Base-by-base conservation (phyloP, 2,797 vertebrate species). In the Coregonus sp. region DNA sequence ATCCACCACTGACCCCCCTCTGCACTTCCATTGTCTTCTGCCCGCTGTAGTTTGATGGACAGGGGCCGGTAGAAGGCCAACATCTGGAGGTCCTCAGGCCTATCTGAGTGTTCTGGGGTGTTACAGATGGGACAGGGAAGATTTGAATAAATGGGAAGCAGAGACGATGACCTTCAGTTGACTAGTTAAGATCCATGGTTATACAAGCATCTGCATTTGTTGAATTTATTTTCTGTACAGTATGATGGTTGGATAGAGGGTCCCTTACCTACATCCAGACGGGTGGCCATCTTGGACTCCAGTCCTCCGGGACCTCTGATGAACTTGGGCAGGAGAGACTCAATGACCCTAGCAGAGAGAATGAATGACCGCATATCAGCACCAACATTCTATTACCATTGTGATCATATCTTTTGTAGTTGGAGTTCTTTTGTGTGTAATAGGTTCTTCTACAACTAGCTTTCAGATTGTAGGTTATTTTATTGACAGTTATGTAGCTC, bases 31-130 rank as follows among this genome's bases (percentile, higher is more conserved):
- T 86, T 89, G 70, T 84, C 77, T 63, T 20, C n/a, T 63, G 59
- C 59, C 76, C 90, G 88, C 77, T 92, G 88, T 31, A 96, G 91
- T 80, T 83, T 88, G 70, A 95, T 75, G 3, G 92, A 94, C 86
- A 95, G 79, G 0, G 94, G 95, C 59, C 89, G 86, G 90, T 95
- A 96, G 89, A 95, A 95, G 29, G 89, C 81, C 63, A 94, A 91
- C 0, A 67, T 69, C 69, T 86, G 85, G 1, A 86, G n/a, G 2
- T 93, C 87, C 6, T 90, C 88, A 1, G 80, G 76, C 11, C 86
- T 86, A n/a, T 89, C 87, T 0, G 87, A 85, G 70, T 80, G 77
- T 4, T 86, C 91, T 95, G 79, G 12, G 69, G 14, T 68, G 66
- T 33, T 65, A 35, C 18, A 11, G 50, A 69, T 63, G 35, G 50